Base-by-base conservation (phyloP, 2,113 vertebrate genomes). In the Hypocryptadius cinnamomeus region DNA sequence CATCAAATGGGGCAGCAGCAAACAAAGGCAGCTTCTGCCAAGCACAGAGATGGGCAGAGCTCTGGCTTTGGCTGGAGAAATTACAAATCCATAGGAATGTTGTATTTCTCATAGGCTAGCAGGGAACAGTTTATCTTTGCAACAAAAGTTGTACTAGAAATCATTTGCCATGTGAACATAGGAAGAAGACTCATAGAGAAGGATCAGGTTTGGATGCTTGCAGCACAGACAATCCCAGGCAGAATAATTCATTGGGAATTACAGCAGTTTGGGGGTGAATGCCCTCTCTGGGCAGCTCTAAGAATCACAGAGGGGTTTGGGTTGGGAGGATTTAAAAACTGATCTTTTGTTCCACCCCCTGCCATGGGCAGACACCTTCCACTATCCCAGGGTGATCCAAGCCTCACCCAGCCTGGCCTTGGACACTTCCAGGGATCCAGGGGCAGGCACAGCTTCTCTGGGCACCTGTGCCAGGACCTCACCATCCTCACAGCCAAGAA, bases 101-200 rank as follows among this genome's bases (percentile, higher is more conserved):
- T 25, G 7, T 6, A 5, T 33, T 27, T 70, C 77, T 47, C 63
- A 11, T 0, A 25, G 40, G 25, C 10, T 48, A 8, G n/a, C n/a
- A n/a, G n/a, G n/a, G n/a, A n/a, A 19, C 1, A 23, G 10, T 3
- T 78, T 33, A 8, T 19, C 11, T 37, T 30, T 85, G 3, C 1
- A 9, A 14, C 7, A 21, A 59, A 66, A 50, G 8, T 5, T 16
- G 21, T 3, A 8, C 6, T 37, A 57, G 81, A 84, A 89, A 27
- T 2, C 2, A 2, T 65, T 24, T 9, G 5, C 40, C 4, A 0
- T 13, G 8, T 15, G 18, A 66, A 14, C 8, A 2, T 3, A 33
- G 6, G 11, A 56, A 59, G 22, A 47, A 56, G 23, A 28, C 12
- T 61, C 21, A 3, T 1, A 19, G 14, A 22, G 8, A 63, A 63